Evolutionary conservation across 2,888 invertebrate species (phyloP), one percentile per base, ranked within the genome.

Genomic region (Pocota personata): DNA sequence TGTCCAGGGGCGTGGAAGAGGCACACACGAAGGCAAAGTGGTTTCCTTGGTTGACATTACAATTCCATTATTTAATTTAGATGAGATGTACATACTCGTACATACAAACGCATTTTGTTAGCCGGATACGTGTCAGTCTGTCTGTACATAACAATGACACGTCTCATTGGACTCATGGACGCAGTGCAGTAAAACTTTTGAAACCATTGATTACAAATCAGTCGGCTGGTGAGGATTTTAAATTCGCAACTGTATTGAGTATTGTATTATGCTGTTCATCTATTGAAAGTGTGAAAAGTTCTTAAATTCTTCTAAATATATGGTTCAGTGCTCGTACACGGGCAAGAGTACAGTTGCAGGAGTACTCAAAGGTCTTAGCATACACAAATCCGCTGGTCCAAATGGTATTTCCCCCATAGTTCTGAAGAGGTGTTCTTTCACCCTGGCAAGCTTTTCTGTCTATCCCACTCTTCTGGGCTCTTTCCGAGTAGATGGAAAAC

Each of bases 1-100:
- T 14, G 55, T 16, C 14, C n/a, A 32, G 32, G 19, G 30, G 30
- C 10, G 16, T 16, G 5, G 35, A 12, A 6, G 32, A 12, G 19
- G 32, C 32, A 1, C 10, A 7, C 14, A 12, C 19, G 12, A 58
- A 40, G n/a, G 12, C 35, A 24, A 66, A 66, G 48, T 66, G 66
- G 66, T 50, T 66, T 66, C 35, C 21, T 8, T 48, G 19, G 66
- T 66, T 66, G 50, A 66, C 48, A 66, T 32, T 66, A 50, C 16
- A 35, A 35, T 66, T 66, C 66, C 50, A 66, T 66, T 66, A 66
- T 66, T 66, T 66, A 66, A 66, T 66, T 62, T 66, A 48, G 32
- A 50, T 19, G 35, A 35, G 32, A 48, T 35, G 21, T 50, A 35
- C n/a, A n/a, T n/a, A n/a, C n/a, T n/a, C n/a, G n/a, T n/a, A n/a